Percentiles rank a stretch among this genome's conserved stretches.
Evolutionary conservation across 1,140 invertebrate genomes (phyloP).

Genomic region (Euschistus heros): DNA sequence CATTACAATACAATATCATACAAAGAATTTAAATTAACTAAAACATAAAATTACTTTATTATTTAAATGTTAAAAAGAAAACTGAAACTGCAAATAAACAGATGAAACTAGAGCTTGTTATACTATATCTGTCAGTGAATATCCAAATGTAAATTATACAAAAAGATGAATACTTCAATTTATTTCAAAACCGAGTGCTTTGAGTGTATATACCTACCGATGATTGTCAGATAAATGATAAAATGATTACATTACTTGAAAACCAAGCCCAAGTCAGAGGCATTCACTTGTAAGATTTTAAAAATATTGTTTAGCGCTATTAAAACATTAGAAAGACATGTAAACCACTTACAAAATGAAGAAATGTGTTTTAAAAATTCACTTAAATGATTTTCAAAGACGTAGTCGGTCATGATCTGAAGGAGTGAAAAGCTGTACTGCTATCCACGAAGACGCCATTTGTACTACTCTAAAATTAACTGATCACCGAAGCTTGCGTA

Average conservation of each 20-base stretch:
- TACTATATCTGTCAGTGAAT: too few relatives aligned
- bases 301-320: not conserved
- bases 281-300: not conserved
- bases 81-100: too few relatives aligned
- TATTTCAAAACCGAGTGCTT: too few relatives aligned
- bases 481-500: conserved; percentile 4
- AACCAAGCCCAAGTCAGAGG: conserved; percentile 8
- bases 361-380: not conserved
- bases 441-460: conserved; percentile 32
- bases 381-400: conserved; percentile 18
- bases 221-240: not conserved
- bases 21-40: too few relatives aligned
- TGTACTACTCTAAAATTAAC: conserved; percentile 25
- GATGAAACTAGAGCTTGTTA: too few relatives aligned
- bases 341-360: not conserved
- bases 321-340: not conserved
- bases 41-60: too few relatives aligned
- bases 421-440: conserved; percentile 21
- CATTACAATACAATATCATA: too few relatives aligned
- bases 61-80: too few relatives aligned
- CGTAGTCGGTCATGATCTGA: conserved; percentile 30
- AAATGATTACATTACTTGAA: not conserved
- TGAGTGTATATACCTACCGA: too few relatives aligned
- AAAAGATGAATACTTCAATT: too few relatives aligned
- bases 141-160: too few relatives aligned